A percentile compares a stretch with the other conserved stretches of the same genome.
Evolutionary conservation across 2,888 invertebrate species (phyloP).

Genomic region (Tillus elongatus): DNA sequence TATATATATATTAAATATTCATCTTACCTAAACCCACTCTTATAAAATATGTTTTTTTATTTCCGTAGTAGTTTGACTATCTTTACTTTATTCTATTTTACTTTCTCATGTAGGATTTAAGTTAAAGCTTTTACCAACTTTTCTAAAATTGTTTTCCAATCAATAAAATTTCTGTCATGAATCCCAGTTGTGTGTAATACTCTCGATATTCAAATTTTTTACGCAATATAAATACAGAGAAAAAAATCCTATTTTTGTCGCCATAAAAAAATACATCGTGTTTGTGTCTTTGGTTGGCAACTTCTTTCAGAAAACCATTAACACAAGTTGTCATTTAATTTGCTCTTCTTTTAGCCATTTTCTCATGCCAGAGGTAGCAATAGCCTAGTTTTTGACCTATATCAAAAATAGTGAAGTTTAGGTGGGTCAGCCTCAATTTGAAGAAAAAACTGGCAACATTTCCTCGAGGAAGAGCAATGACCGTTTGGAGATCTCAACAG

Average conservation of each 20-base stretch:
- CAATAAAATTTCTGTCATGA: neutral
- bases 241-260: neutral
- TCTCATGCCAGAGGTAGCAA: slow-evolving; percentile 4
- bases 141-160: slow-evolving; percentile 3
- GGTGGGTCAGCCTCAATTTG: slow-evolving; percentile 1
- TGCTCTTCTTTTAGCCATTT: slow-evolving; percentile 1
- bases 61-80: neutral
- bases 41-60: neutral
- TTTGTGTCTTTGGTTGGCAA: neutral
- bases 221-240: too few species aligned
- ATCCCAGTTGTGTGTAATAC: too few species aligned
- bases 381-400: slow-evolving; percentile 2
- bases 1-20: neutral
- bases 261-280: slow-evolving; percentile 1
- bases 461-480: slow-evolving; percentile 2
- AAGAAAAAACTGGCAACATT: neutral
- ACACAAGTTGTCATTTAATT: slow-evolving; percentile 1
- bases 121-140: neutral
- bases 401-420: slow-evolving; percentile 2
- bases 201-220: too few species aligned
- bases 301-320: slow-evolving; percentile 1
- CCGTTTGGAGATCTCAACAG: slow-evolving; percentile 2
- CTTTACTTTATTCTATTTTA: slow-evolving; percentile 3
- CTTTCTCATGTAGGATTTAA: neutral
- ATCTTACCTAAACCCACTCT: neutral